phyloP scores from a whole-genome alignment of 2,797 vertebrate species.

The Sebastes diaconus region DNA sequence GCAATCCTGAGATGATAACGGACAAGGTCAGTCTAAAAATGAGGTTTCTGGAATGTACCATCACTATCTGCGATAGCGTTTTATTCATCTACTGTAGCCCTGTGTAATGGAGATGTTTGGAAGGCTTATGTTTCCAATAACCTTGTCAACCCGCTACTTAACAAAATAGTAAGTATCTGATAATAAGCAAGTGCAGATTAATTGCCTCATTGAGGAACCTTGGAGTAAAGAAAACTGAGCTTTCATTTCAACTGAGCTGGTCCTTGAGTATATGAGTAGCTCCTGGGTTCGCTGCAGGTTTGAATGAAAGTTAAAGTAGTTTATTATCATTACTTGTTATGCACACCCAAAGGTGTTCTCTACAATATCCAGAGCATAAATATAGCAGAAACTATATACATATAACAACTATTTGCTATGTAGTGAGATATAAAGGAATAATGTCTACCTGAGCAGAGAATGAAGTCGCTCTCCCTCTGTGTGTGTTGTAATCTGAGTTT shows the following conservation, averaged over 20 bases:
- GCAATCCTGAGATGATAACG: background rate
- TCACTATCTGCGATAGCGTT: background rate
- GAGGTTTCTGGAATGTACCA: background rate
- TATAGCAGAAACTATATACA: too few relatives aligned
- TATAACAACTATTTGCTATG: too few relatives aligned
- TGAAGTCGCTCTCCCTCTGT: too few relatives aligned
- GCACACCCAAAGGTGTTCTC: background rate
- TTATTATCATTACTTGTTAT: background rate
- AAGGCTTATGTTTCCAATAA: constrained; percentile 9
- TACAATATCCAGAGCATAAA: too few relatives aligned
- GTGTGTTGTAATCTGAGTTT: too few relatives aligned
- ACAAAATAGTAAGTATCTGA: background rate
- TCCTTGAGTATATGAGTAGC: background rate
- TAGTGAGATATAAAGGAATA: too few relatives aligned
- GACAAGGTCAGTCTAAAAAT: constrained; percentile 22
- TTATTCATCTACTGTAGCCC: background rate
- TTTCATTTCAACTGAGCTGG: background rate
- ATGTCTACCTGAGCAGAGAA: too few relatives aligned
- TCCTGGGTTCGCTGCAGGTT: background rate
- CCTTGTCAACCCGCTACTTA: background rate
- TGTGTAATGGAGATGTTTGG: background rate
- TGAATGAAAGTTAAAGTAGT: background rate
- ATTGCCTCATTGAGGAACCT: background rate
- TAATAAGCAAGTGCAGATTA: background rate
- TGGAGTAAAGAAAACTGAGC: background rate